Conservation (phyloP, 2,113 vertebrate species). For the Cyprinodon tularosa region DNA sequence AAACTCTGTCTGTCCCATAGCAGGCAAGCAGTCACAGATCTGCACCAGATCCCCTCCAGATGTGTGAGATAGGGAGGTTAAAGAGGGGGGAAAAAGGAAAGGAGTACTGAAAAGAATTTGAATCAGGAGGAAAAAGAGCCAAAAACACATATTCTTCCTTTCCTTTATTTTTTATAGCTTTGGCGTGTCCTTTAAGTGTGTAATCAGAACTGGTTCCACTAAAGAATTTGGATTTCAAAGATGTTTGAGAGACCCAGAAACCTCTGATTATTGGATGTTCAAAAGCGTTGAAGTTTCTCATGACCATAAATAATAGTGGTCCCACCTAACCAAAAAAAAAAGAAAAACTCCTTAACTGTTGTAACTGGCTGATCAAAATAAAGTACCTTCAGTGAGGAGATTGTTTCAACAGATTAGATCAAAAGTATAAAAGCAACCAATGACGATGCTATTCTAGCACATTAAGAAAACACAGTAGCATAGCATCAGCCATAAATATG, state of each 20-base stretch:
- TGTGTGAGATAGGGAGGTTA: slow-evolving; percentile 73
- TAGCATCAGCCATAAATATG: no score
- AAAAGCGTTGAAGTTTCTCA: not conserved
- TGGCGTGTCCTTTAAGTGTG: no score
- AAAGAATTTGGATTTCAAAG: not conserved
- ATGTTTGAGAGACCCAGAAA: no score
- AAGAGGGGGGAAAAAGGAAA: slow-evolving; percentile 38
- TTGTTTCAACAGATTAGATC: no score
- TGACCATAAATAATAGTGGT: not conserved
- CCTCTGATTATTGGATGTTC: not conserved
- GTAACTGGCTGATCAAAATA: no score
- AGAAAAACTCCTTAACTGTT: no score
- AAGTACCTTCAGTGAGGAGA: no score
- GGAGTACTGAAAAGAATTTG: slow-evolving; percentile 48
- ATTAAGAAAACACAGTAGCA: no score
- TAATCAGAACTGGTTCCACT: not conserved
- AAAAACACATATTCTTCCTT: slow-evolving; percentile 78
- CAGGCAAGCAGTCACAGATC: slow-evolving; percentile 67
- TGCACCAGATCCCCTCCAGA: slow-evolving; percentile 85
- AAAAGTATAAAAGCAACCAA: no score
- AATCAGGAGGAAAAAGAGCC: slow-evolving; percentile 60
- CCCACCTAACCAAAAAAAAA: not conserved
- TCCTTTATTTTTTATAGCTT: slow-evolving; percentile 15
- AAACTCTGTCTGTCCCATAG: slow-evolving; percentile 80
- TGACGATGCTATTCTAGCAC: no score